A percentile compares a stretch with the other conserved stretches of the same genome.
Evolutionary conservation across 2,113 vertebrate genomes (phyloP).

Genomic region (Anoura caudifer): DNA sequence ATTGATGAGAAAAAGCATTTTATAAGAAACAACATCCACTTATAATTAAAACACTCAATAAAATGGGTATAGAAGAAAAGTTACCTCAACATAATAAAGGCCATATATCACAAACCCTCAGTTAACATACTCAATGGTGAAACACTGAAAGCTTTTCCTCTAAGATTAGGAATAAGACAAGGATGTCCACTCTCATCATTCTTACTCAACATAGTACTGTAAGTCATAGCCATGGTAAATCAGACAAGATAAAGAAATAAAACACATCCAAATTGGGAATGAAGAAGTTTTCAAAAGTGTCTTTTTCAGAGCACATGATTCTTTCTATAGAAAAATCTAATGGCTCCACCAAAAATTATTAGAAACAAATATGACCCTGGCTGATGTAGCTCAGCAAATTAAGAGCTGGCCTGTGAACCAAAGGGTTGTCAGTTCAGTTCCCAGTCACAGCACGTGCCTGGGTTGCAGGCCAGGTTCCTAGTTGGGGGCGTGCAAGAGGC

Average conservation of each 20-base stretch:
- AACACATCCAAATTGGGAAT: neutral
- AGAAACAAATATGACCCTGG: neutral
- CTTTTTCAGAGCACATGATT: neutral
- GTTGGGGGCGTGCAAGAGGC: too few species aligned
- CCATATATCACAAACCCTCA: neutral
- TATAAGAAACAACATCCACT: neutral
- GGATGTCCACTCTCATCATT: neutral
- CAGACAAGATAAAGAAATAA: neutral
- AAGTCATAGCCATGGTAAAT: neutral
- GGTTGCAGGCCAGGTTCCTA: too few species aligned
- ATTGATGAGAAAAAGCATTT: neutral
- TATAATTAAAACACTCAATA: neutral
- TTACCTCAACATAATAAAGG: neutral
- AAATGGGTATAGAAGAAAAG: neutral
- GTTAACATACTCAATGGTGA: neutral
- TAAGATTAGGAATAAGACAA: neutral
- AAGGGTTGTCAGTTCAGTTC: too few species aligned
- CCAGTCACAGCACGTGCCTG: too few species aligned
- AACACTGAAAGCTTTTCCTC: neutral
- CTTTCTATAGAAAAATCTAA: neutral
- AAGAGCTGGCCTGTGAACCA: too few species aligned
- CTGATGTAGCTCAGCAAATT: too few species aligned
- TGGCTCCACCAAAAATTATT: neutral
- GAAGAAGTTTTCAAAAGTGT: neutral
- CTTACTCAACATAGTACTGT: neutral